These are phyloP conservation scores for Tympanuchus pallidicinctus DNA, from an alignment of 2,113 vertebrate species.

Conservation along the genomic window DNA sequence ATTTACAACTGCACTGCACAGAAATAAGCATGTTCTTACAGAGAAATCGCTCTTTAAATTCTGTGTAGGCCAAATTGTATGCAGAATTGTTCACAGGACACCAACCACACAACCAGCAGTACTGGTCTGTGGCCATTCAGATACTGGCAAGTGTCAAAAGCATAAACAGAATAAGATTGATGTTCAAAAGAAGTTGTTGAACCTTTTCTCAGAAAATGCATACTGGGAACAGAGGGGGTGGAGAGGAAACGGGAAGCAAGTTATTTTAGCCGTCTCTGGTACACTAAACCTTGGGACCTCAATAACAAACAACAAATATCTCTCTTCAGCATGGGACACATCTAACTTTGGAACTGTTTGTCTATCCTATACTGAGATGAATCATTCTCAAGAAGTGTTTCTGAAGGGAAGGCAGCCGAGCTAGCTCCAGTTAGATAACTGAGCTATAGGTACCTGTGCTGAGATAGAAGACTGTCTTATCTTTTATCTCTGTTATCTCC, in stretches of 20 bases:
- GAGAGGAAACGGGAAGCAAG: constrained; percentile 2
- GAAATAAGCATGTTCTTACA: not conserved
- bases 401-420: not conserved
- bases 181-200: not conserved
- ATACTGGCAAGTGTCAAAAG: not conserved
- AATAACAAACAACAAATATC: not conserved
- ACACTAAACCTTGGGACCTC: constrained; percentile 1
- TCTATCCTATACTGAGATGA: constrained; percentile 9
- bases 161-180: not conserved
- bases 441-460: not conserved
- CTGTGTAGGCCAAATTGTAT: not conserved
- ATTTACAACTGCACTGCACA: not conserved
- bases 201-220: not conserved
- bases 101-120: not conserved
- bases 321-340: not conserved
- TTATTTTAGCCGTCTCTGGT: constrained; percentile 33
- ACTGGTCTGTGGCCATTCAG: not conserved
- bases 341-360: constrained; percentile 24
- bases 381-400: constrained; percentile 26
- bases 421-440: not conserved
- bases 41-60: not conserved
- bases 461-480: not conserved
- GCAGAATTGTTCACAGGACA: not conserved
- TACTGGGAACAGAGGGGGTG: not conserved
- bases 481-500: not conserved